Percentiles rank a stretch among this genome's conserved stretches.
These are phyloP conservation scores for Stenurella melanura DNA, from an alignment of 2,888 invertebrate species.

Conservation along the genomic window DNA sequence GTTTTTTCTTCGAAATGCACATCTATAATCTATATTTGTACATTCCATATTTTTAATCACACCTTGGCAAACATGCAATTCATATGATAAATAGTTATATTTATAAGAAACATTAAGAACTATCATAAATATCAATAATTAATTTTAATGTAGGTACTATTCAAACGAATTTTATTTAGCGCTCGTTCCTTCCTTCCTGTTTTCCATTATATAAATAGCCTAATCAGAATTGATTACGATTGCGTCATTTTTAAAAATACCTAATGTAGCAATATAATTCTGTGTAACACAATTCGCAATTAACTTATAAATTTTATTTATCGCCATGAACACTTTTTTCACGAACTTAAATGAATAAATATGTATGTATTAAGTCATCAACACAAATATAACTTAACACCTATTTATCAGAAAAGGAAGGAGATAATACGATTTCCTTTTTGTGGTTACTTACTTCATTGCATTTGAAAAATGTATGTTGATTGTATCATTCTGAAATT, in stretches of 20 bases:
- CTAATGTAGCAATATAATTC: constrained; percentile 41
- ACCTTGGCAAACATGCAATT: background rate
- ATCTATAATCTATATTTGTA: too few relatives aligned
- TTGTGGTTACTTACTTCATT: constrained; percentile 11
- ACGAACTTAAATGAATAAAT: constrained; percentile 12
- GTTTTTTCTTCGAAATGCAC: too few relatives aligned
- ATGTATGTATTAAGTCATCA: constrained; percentile 29
- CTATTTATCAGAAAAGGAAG: constrained; percentile 40
- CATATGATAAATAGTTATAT: background rate
- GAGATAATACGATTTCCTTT: constrained; percentile 33
- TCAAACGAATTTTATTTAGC: background rate
- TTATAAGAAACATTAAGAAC: background rate
- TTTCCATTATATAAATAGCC: constrained; percentile 15
- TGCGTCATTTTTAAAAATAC: constrained; percentile 43
- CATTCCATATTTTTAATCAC: background rate
- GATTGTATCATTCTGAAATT: constrained; percentile 2
- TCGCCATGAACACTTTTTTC: constrained; percentile 19
- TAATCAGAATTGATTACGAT: constrained; percentile 5
- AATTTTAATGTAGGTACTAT: background rate
- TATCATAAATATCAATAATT: background rate
- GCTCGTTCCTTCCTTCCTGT: background rate
- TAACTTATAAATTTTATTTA: constrained; percentile 30
- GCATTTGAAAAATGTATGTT: background rate
- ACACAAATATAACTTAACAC: constrained; percentile 23
- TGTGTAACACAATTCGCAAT: constrained; percentile 30